Evolutionary conservation across 2,113 vertebrate genomes (phyloP).

Genomic region (Noturus placidus): DNA sequence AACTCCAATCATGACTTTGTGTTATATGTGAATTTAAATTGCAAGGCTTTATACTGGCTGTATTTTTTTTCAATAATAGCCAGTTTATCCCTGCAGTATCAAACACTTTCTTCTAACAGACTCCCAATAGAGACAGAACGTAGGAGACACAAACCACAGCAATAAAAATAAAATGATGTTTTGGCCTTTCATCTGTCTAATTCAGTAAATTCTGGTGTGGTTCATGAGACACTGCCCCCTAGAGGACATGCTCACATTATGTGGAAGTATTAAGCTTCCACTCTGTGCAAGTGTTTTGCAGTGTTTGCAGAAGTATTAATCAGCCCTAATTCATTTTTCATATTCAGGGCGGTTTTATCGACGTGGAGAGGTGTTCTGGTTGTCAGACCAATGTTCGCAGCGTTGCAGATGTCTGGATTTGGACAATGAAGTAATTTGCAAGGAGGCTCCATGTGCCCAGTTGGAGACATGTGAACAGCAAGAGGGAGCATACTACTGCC

Average conservation of each 20-base stretch:
- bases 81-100: no score
- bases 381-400: slow-evolving; percentile 86
- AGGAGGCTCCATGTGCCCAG: slow-evolving; percentile 84
- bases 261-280: neutral
- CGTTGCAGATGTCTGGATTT: slow-evolving; percentile 94
- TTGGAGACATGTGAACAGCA: slow-evolving; percentile 87
- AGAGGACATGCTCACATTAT: neutral
- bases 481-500: slow-evolving; percentile 88
- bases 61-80: no score
- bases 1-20: no score
- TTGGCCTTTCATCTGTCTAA: neutral
- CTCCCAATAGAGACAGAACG: no score
- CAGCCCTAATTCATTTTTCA: neutral
- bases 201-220: neutral
- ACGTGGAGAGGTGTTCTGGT: slow-evolving; percentile 93
- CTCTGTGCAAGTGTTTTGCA: neutral
- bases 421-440: slow-evolving; percentile 88
- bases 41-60: no score
- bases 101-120: no score
- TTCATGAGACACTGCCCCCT: neutral
- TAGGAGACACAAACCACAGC: no score
- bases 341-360: slow-evolving; percentile 85
- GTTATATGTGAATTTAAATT: no score
- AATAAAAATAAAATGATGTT: no score
- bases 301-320: neutral